phyloP scores from a whole-genome alignment of 1,140 invertebrate species.

The Papilio polyxenes region DNA sequence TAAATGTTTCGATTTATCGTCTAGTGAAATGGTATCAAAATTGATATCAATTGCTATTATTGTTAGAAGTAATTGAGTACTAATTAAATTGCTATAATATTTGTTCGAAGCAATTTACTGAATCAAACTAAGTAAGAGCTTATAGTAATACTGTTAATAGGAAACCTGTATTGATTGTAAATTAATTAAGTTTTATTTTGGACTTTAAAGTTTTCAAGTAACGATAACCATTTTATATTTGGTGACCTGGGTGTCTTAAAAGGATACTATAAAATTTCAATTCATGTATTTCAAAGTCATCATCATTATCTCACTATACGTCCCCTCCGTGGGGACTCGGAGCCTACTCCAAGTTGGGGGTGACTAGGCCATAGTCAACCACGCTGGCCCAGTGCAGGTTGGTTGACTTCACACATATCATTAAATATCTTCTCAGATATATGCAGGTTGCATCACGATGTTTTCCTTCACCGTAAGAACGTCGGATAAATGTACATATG shows the following conservation, averaged over 20 bases:
- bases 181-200: neutral
- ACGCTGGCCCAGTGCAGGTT: no score
- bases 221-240: neutral
- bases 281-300: neutral
- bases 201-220: neutral
- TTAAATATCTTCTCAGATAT: no score
- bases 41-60: neutral
- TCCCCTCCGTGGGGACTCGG: no score
- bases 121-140: neutral
- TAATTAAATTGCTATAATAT: slow-evolving; percentile 4
- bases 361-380: no score
- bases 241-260: neutral
- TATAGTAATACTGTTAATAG: neutral
- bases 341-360: no score
- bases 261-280: neutral
- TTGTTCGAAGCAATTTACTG: neutral
- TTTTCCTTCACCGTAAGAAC: no score
- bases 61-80: neutral
- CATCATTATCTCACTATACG: neutral
- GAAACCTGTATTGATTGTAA: neutral
- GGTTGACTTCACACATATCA: no score
- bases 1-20: neutral
- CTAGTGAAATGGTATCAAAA: neutral
- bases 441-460: no score
- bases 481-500: no score